Conservation (phyloP, 1,140 invertebrate species). For the Platorchestia sp. region DNA sequence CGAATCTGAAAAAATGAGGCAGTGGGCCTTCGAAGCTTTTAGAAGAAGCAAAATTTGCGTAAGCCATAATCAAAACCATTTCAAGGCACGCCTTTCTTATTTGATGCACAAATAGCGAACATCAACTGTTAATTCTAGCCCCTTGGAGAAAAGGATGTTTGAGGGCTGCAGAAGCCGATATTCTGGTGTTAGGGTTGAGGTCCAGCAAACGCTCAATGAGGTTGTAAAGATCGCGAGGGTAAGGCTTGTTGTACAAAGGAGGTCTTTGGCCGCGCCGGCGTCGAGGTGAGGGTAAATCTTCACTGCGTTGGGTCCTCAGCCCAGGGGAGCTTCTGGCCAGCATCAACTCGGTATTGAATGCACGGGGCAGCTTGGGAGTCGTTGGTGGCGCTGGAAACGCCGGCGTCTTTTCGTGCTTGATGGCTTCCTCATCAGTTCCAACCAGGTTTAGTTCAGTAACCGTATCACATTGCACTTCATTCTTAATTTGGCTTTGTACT, state of each 20-base stretch:
- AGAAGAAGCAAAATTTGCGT: background rate
- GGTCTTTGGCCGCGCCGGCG: background rate
- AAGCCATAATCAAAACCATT: background rate
- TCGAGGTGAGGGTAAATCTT: background rate
- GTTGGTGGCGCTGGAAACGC: background rate
- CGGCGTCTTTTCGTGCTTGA: background rate
- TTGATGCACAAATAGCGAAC: background rate
- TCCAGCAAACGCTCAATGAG: constrained; percentile 16
- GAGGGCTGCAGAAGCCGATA: constrained; percentile 8
- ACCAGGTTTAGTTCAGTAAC: background rate
- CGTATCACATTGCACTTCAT: background rate
- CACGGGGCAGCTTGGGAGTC: background rate
- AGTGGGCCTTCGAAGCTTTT: background rate
- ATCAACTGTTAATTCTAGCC: constrained; percentile 18
- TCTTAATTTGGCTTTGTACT: background rate
- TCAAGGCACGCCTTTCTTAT: background rate
- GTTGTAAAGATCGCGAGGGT: constrained; percentile 1
- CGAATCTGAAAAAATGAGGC: background rate
- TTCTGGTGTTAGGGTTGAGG: constrained; percentile 21
- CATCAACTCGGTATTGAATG: background rate
- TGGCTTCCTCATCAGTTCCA: background rate
- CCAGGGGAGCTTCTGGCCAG: background rate
- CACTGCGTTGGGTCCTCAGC: background rate
- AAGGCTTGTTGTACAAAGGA: constrained; percentile 9
- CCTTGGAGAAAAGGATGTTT: constrained; percentile 16